Evolutionary conservation across 2,888 invertebrate genomes (phyloP).

Genomic region (Camptogramma bilineatum): DNA sequence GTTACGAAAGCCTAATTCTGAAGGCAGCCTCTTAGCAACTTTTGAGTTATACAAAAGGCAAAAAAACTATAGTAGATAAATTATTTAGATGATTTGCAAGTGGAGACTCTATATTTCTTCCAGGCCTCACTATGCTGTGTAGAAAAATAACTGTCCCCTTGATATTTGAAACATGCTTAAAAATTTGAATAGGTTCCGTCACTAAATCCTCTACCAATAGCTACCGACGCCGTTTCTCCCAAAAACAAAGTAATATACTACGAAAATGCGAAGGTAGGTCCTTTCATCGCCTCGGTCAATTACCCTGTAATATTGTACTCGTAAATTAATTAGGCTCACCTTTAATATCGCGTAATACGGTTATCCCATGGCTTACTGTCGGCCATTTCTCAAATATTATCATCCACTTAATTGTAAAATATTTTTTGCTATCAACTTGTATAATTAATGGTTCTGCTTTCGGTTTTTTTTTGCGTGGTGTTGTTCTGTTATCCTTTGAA

Average conservation of each 20-base stretch:
- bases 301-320: conserved; percentile 52
- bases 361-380: conserved; percentile 3
- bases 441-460: neutral
- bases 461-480: neutral
- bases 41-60: too few relatives aligned
- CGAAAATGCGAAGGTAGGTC: conserved; percentile 3
- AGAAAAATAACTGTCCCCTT: too few relatives aligned
- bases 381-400: conserved; percentile 11
- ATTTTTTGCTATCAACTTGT: neutral
- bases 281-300: conserved; percentile 41
- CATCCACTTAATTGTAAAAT: neutral
- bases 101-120: too few relatives aligned
- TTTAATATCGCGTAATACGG: conserved; percentile 17
- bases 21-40: neutral
- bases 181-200: too few relatives aligned
- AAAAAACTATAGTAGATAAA: too few relatives aligned
- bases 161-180: too few relatives aligned
- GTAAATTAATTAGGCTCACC: conserved; percentile 56
- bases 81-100: too few relatives aligned
- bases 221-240: neutral
- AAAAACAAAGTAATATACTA: neutral
- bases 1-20: neutral
- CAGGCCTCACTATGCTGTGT: too few relatives aligned
- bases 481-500: neutral
- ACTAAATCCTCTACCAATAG: too few relatives aligned